Base-by-base conservation (phyloP, 2,797 vertebrate genomes). In the Leptodactylus fallax region DNA sequence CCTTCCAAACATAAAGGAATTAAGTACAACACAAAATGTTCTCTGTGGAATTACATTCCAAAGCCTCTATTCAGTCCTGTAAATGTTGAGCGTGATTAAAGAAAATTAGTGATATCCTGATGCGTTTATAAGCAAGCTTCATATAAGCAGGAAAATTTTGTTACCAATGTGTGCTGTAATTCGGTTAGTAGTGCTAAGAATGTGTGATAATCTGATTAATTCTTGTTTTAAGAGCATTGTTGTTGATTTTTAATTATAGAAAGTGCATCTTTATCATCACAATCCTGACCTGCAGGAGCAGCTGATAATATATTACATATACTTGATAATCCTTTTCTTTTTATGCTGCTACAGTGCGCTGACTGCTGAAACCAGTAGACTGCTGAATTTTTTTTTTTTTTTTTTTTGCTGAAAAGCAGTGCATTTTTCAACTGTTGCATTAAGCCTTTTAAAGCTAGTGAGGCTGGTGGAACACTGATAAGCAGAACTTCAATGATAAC, bases 391-490 rank as follows among this genome's bases (percentile, higher is more conserved):
- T 79, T 79, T 45, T 36, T 36, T 78, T 79, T 69, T 79, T 79
- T 45, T 36, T 36, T 36, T 84, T 47, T 69, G 69, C 21, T 88
- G 58, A 77, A 85, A 85, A 61, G 63, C 56, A 23, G 58, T 77
- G 67, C 49, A 88, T 85, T 85, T 88, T 58, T 65, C 58, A 23
- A 47, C 72, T 49, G 25, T 82, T 85, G 58, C 69, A 86, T 86
- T 86, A 86, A 89, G 36, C 83, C 60, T 79, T 89, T 69, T 53
- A 81, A 82, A 67, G 60, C 79, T 81, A 76, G 78, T 16, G 19
- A 47, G 47, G 25, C 84, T 89, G 84, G 67, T 12, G 67, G 71
- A 89, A 86, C 51, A 83, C 81, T 85, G 79, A 86, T 86, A 89
- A 89, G 83, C 45, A 71, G 7, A 72, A 69, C 53, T 82, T 89